Evolutionary conservation across 2,888 invertebrate genomes (phyloP).

Genomic region (Ennomos fuscantarius): DNA sequence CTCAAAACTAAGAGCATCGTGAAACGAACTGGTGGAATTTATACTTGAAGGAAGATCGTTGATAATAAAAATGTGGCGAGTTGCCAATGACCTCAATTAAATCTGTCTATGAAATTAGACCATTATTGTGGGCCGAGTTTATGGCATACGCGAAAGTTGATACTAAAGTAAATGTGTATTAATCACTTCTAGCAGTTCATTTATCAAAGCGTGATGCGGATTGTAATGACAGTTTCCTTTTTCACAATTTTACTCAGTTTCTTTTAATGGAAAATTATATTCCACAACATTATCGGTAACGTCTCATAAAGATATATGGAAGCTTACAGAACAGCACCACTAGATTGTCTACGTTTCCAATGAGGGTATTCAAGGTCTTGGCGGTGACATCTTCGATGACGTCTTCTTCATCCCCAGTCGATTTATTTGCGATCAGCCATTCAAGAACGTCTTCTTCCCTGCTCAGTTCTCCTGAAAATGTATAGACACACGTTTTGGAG

Average conservation of each 20-base stretch:
- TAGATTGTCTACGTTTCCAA: constrained; percentile 95
- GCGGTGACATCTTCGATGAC: constrained; percentile 97
- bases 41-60: constrained; percentile 2
- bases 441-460: constrained; percentile 96
- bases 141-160: constrained; percentile 6
- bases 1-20: neutral
- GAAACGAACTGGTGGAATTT: constrained; percentile 3
- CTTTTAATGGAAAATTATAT: too few species aligned
- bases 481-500: neutral
- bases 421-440: constrained; percentile 97
- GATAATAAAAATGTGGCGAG: constrained; percentile 19
- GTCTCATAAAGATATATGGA: neutral
- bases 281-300: too few species aligned
- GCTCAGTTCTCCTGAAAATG: constrained; percentile 90
- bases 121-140: constrained; percentile 10
- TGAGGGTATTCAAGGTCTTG: constrained; percentile 94
- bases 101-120: constrained; percentile 13
- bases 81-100: constrained; percentile 27
- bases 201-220: too few species aligned
- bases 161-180: neutral
- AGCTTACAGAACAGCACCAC: constrained; percentile 96
- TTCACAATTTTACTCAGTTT: too few species aligned
- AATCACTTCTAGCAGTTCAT: neutral
- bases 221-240: too few species aligned
- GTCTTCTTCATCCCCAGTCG: constrained; percentile 96